Evolutionary conservation across 2,113 vertebrate genomes (phyloP), one percentile per base, ranked within the genome.

Genomic region (Lophochroa leadbeateri): DNA sequence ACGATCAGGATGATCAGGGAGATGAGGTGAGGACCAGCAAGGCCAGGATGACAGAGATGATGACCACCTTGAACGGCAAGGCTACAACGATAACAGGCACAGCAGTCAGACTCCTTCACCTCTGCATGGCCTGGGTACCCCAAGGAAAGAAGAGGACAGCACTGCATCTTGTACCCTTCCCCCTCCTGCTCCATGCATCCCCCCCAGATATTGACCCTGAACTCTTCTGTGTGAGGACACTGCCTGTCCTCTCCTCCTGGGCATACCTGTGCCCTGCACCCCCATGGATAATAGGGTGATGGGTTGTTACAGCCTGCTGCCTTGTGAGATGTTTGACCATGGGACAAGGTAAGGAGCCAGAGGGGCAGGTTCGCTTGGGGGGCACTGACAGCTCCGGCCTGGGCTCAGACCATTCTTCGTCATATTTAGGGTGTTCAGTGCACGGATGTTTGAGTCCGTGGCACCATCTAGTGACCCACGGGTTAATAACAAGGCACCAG

Each of bases 1-100:
- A 99, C 96, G 4, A 99, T 98, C 88, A 99, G 98, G 95, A 99
- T 99, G 97, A 99, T 98, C 89, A 99, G 97, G 74, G 98, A 99
- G 97, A 99, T 98, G 96, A 99, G 0, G 98, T 97, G 47, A 99
- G 98, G 77, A 99, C 98, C 84, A 99, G 98, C 88, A 99, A 89
- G 50, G 98, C 99, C 79, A 99, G 94, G 95, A 99, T 98, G 72
- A 98, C 98, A 16, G 99, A 99, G 97, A 99, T 98, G 74, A 99
- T 98, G 86, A 99, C 98, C 95, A 99, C 98, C 97, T 99, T 99
- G 96, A 99, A 99, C 1, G 98, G 98, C 53, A 99, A 96, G 15
- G 98, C 99, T 99, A 93, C 82, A 97, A 97, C 10, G 23, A 19
- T 13, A 94, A 87, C 13, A 95, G 37, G 65, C 47, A 90, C 33